Conservation (phyloP, 2,797 vertebrate species). For the Trematomus bernacchii region DNA sequence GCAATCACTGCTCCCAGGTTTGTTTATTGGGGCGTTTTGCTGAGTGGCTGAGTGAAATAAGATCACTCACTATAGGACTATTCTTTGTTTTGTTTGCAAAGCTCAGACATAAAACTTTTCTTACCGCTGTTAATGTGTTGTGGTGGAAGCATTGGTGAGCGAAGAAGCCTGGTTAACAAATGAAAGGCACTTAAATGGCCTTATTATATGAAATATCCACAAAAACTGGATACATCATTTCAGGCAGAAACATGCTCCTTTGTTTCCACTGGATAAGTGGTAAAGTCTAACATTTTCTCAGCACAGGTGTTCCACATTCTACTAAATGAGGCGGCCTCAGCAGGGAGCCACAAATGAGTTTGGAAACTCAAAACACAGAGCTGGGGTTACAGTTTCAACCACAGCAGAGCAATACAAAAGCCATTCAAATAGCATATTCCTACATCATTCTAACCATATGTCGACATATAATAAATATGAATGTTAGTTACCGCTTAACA, state of each 20-base stretch:
- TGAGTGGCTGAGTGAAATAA: conserved; percentile 24
- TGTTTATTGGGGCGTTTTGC: conserved; percentile 14
- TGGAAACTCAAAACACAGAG: conserved; percentile 56
- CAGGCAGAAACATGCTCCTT: conserved; percentile 25
- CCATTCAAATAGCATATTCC: conserved; percentile 49
- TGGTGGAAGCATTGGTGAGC: conserved; percentile 6
- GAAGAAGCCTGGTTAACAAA: conserved; percentile 20
- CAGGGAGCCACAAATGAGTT: conserved; percentile 64
- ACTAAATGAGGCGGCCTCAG: conserved; percentile 69
- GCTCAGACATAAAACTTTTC: conserved; percentile 13
- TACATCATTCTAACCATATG: conserved; percentile 45
- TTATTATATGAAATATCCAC: conserved; percentile 23
- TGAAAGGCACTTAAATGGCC: conserved; percentile 15
- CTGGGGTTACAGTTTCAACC: conserved; percentile 53
- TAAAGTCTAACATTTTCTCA: conserved; percentile 39
- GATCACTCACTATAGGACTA: conserved; percentile 9
- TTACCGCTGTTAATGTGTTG: background rate
- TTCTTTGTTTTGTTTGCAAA: conserved; percentile 25
- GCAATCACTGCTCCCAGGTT: conserved; percentile 2
- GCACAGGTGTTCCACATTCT: conserved; percentile 73
- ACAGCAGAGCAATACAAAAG: conserved; percentile 47
- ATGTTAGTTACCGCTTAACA: conserved; percentile 8
- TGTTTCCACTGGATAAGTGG: conserved; percentile 44
- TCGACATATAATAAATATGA: conserved; percentile 33
- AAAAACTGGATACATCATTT: conserved; percentile 30